phyloP scores from a whole-genome alignment of 2,888 invertebrate species.

The Marronus borbonicus region DNA sequence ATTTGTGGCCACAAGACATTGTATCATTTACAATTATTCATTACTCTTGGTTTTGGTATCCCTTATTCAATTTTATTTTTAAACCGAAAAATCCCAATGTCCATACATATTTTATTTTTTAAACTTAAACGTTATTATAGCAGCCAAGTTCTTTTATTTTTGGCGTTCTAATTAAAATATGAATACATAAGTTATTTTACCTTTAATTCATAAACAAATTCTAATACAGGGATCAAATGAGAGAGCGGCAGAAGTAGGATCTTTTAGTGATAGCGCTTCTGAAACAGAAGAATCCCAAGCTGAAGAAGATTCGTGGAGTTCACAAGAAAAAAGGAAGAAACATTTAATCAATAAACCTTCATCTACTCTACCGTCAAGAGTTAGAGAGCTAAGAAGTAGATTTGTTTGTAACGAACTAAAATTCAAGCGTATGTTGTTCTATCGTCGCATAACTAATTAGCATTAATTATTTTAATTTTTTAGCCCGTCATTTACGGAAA shows the following conservation, averaged over 20 bases:
- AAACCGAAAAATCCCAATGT: too few species aligned
- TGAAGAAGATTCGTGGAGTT: constrained; percentile 63
- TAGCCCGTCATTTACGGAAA: constrained; percentile 60
- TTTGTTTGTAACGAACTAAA: constrained; percentile 62
- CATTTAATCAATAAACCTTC: constrained; percentile 52
- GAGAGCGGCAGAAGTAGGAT: constrained; percentile 58
- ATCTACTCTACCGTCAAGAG: constrained; percentile 57
- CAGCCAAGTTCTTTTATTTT: too few species aligned
- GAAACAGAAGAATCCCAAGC: constrained; percentile 61
- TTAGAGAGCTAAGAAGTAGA: constrained; percentile 63
- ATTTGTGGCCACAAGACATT: too few species aligned
- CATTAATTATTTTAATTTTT: constrained; percentile 28
- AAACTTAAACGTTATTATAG: too few species aligned
- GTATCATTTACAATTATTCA: too few species aligned
- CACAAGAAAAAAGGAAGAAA: constrained; percentile 60
- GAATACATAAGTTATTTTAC: neutral
- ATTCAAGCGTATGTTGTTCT: constrained; percentile 52
- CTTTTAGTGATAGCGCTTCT: constrained; percentile 62
- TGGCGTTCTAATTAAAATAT: too few species aligned
- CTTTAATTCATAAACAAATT: neutral
- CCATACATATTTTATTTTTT: constrained; percentile 1
- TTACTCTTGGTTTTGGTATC: too few species aligned
- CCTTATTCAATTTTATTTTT: too few species aligned
- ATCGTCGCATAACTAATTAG: constrained; percentile 19
- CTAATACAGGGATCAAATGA: constrained; percentile 55